Evolutionary conservation across 2,113 vertebrate genomes (phyloP).

Genomic region (Pelvicachromis taeniatus): DNA sequence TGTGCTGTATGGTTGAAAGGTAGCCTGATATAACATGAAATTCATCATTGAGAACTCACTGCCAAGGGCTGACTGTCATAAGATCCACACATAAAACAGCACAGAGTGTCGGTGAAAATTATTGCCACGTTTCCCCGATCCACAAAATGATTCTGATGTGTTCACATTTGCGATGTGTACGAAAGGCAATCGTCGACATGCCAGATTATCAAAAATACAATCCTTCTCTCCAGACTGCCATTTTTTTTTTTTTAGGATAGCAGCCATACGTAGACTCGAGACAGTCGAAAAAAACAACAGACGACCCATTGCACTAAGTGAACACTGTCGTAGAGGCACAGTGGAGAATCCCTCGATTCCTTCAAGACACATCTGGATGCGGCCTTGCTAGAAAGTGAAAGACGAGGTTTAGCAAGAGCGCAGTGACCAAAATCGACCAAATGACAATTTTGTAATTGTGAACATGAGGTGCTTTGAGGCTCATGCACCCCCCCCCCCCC

Average conservation of each 20-base stretch:
- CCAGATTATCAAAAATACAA: not conserved
- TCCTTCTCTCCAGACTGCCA: constrained; percentile 66
- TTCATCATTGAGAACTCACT: constrained; percentile 28
- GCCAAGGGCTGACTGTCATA: constrained; percentile 52
- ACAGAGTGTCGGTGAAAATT: not conserved
- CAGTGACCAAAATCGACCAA: constrained; percentile 41
- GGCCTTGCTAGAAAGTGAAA: not conserved
- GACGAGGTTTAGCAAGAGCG: constrained; percentile 27
- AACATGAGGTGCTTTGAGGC: constrained; percentile 10
- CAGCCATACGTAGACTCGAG: constrained; percentile 71
- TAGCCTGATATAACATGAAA: not conserved
- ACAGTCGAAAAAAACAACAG: constrained; percentile 14
- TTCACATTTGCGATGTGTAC: constrained; percentile 29
- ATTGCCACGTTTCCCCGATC: not conserved
- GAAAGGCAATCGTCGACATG: constrained; percentile 3
- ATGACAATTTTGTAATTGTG: constrained; percentile 5
- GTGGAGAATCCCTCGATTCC: constrained; percentile 17
- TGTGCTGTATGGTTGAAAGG: constrained; percentile 6
- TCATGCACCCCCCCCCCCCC: not conserved
- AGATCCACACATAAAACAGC: constrained; percentile 1
- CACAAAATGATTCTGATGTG: not conserved
- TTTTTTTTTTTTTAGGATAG: constrained; percentile 76
- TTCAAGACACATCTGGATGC: not conserved
- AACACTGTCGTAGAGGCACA: constrained; percentile 45
- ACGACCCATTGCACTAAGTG: constrained; percentile 57